Conservation (phyloP, 2,888 invertebrate species). For the Diadegma fenestrale region DNA sequence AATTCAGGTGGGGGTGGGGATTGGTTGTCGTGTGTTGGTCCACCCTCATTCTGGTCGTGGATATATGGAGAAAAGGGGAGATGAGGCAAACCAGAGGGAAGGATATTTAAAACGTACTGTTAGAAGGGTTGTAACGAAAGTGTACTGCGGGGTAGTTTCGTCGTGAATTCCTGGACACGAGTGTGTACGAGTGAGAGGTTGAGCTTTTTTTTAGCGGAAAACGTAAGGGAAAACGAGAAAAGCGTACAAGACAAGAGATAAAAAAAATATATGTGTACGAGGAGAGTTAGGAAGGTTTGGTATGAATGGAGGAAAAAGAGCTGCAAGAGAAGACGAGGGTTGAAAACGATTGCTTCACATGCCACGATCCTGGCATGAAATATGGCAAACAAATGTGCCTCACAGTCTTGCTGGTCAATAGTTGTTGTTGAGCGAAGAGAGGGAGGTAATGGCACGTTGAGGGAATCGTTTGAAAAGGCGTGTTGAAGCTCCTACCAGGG, state of each 20-base stretch:
- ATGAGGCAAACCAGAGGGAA: slow-evolving; percentile 25
- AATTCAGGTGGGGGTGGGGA: neutral
- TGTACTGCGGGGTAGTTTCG: slow-evolving; percentile 13
- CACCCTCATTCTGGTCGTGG: slow-evolving; percentile 19
- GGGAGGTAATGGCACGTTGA: slow-evolving; percentile 46
- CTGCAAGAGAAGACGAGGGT: slow-evolving; percentile 40
- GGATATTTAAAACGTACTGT: slow-evolving; percentile 54
- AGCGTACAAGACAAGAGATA: slow-evolving; percentile 43
- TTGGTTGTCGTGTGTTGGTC: slow-evolving; percentile 18
- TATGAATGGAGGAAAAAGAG: slow-evolving; percentile 26
- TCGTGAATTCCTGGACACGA: slow-evolving; percentile 27
- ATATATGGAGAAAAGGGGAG: neutral
- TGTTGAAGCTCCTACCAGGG: slow-evolving; percentile 40
- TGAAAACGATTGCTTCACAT: slow-evolving; percentile 56
- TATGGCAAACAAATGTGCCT: slow-evolving; percentile 24
- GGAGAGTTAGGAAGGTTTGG: slow-evolving; percentile 15
- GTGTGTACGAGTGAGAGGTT: slow-evolving; percentile 29
- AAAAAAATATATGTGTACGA: slow-evolving; percentile 17
- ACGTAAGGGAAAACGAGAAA: slow-evolving; percentile 53
- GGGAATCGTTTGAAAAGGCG: slow-evolving; percentile 70
- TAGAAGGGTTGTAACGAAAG: slow-evolving; percentile 39
- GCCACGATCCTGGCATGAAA: slow-evolving; percentile 52
- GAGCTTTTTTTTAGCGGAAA: neutral
- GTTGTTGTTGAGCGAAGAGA: slow-evolving; percentile 15
- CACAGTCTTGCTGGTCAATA: slow-evolving; percentile 41